phyloP scores from a whole-genome alignment of 2,888 invertebrate genomes.

The Griposia aprilina region DNA sequence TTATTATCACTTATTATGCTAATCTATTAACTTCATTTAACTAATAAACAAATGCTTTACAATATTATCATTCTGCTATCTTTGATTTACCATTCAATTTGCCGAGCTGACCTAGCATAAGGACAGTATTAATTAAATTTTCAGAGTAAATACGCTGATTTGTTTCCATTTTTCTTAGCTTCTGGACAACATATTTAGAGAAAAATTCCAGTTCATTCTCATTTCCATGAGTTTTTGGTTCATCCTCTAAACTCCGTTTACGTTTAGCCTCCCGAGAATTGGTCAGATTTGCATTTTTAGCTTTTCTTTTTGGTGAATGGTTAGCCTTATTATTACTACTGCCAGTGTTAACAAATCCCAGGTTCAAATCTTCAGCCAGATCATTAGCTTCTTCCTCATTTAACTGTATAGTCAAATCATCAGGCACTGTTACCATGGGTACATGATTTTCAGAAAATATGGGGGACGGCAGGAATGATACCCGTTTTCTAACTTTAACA shows the following conservation, averaged over 20 bases:
- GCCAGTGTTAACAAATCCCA: conserved; percentile 77
- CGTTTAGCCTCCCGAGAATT: conserved; percentile 77
- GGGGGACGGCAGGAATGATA: conserved; percentile 87
- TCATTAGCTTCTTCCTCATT: conserved; percentile 88
- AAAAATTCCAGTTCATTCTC: conserved; percentile 88
- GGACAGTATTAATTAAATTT: conserved; percentile 88
- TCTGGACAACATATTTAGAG: conserved; percentile 88
- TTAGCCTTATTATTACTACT: conserved; percentile 66
- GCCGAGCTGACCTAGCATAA: conserved; percentile 87
- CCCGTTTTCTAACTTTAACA: conserved; percentile 85
- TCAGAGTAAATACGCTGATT: conserved; percentile 89
- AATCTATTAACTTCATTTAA: conserved; percentile 58
- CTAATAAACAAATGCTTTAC: conserved; percentile 53
- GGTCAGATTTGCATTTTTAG: conserved; percentile 70
- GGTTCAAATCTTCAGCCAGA: conserved; percentile 82
- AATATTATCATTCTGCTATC: conserved; percentile 77
- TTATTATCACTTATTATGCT: conserved; percentile 66
- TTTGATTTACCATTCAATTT: conserved; percentile 87
- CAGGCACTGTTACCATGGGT: conserved; percentile 88
- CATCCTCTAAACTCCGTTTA: conserved; percentile 76
- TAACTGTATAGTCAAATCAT: conserved; percentile 88
- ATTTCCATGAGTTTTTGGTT: conserved; percentile 74
- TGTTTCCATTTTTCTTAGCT: conserved; percentile 87
- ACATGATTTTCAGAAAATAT: conserved; percentile 86
- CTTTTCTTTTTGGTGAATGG: conserved; percentile 74